These are phyloP conservation scores for Crotophaga sulcirostris DNA, from an alignment of 2,113 vertebrate genomes.

Conservation along the genomic window DNA sequence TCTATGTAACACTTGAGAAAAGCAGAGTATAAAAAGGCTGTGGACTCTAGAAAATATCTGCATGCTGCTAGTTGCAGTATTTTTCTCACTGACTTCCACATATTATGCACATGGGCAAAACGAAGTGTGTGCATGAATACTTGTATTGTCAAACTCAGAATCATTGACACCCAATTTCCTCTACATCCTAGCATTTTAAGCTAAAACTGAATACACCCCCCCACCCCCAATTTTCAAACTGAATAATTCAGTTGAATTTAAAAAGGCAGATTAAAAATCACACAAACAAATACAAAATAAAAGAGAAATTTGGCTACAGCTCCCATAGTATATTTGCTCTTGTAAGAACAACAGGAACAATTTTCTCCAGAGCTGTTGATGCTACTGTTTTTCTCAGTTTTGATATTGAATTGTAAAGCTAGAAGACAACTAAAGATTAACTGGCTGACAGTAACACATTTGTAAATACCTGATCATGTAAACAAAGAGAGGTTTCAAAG, in stretches of 20 bases:
- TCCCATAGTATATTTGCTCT: neutral
- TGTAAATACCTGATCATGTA: neutral
- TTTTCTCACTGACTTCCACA: neutral
- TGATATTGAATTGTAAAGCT: neutral
- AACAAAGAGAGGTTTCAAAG: neutral
- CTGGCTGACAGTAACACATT: neutral
- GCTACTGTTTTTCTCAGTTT: neutral
- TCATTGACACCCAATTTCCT: neutral
- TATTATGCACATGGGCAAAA: neutral
- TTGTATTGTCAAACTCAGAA: neutral
- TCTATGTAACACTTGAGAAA: neutral
- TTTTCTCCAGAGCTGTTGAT: neutral
- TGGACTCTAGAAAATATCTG: neutral
- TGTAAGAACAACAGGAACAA: neutral
- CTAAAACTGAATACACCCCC: neutral
- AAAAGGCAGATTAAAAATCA: neutral
- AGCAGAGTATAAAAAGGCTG: neutral
- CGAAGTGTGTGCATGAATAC: neutral
- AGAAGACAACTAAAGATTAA: neutral
- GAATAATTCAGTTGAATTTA: neutral
- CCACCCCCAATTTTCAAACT: neutral
- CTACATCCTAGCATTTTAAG: neutral
- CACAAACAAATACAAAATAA: neutral
- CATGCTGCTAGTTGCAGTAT: neutral
- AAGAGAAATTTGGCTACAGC: neutral